Base-by-base conservation (phyloP, 1,140 invertebrate species). In the Drosophila santomea region DNA sequence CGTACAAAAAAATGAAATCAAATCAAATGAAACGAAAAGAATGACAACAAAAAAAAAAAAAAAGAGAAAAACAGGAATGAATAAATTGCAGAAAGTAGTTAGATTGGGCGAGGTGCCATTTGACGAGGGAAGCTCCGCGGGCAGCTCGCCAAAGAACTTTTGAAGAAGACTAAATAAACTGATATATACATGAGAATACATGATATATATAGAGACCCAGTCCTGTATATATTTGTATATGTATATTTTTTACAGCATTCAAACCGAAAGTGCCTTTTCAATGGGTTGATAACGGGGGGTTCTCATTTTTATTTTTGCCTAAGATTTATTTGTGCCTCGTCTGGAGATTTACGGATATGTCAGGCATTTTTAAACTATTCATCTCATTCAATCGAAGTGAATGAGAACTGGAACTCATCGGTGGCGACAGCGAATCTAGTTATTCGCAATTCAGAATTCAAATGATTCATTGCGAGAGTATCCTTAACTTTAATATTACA, bases 191-290 rank as follows among this genome's bases (percentile, higher is more conserved):
- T 88, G 71, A 39, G 55, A 52, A 43, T 64, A 48, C 72, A 68
- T 52, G 55, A 66, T 63, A 58, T 62, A 78, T 59, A 45, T 57
- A 57, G 64, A 36, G 68, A 71, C 66, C 45, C 68, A 71, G 56
- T 61, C 69, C 39, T 57, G 61, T 74, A 74, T 74, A 63, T 69
- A 57, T 61, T 56, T 77, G 54, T 77, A 62, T 66, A 60, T 66
- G 62, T 89, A 89, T 86, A 86, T 83, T 84, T 89, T 86, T 86
- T 86, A 88, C 84, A 88, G 83, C 84, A 86, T 82, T 85, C 72
- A 67, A 81, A 74, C 38, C 14, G 0, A 25, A 74, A 55, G 4
- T 59, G 72, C 54, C 6, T 86, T 81, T 81, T 60, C 8, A 54
- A 48, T 74, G 17, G 41, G 17, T 17, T 17, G 17, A 17, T 17